Base-by-base conservation (phyloP, 2,888 invertebrate species). In the Hecatera dysodea region DNA sequence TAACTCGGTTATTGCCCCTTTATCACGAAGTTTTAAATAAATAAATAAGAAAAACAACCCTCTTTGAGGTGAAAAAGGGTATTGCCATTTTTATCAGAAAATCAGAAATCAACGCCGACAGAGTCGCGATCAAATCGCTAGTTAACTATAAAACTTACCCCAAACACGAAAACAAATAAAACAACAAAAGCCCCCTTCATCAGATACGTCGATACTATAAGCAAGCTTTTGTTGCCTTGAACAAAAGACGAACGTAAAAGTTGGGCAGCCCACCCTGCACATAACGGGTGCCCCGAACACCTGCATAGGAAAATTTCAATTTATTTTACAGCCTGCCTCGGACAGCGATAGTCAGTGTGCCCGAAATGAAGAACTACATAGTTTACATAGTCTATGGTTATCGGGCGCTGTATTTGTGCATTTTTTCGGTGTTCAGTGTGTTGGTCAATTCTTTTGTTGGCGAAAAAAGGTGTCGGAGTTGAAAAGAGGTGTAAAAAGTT, bases 291-390 rank as follows among this genome's bases (percentile, higher is more conserved):
- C 33, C n/a, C 44, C 59, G 70, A 72, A 61, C 82, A 80, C 82
- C 78, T 82, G 80, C 68, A 82, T 69, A 69, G 72, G 55, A 72
- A 82, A 80, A 83, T 78, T 83, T 83, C 83, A 83, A 83, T 83
- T 80, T 83, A 80, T 83, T 83, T 83, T 83, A 83, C 69, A 78
- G 68, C 59, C 66, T 59, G 67, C 39, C 12, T 56, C 44, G 60
- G 75, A 71, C 67, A 74, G 57, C 53, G 60, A 70, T 68, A 22
- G 61, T 22, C 53, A 22, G 50, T 65, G 74, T 66, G 44, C 36
- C 39, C 33, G 27, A 75, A 79, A 79, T 75, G 79, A 79, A 79
- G 79, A 67, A 79, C 65, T 50, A 50, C 24, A 63, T 33, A 27
- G 48, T 22, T 29, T 33, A 50, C 22, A 15, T 42, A 62, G 33